A percentile compares a stretch with the other conserved stretches of the same genome.
phyloP scores from a whole-genome alignment of 1,140 invertebrate species.

The Aphidius gifuensis region DNA sequence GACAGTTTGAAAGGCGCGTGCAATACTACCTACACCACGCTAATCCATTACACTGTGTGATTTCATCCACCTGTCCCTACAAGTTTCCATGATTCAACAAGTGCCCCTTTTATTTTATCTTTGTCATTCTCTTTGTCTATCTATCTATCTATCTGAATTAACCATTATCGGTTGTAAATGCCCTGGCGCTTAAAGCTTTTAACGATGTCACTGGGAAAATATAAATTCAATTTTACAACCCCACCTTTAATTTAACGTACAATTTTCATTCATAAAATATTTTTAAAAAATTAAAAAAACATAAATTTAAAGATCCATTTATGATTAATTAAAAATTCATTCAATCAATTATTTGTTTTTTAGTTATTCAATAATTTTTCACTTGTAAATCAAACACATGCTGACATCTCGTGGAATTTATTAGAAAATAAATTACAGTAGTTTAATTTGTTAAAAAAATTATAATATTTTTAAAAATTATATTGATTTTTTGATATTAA shows the following conservation, averaged over 20 bases:
- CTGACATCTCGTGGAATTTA: too few relatives aligned
- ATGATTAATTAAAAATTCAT: too few relatives aligned
- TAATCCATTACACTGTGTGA: conserved; percentile 44
- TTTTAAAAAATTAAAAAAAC: background rate
- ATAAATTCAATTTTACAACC: conserved; percentile 24
- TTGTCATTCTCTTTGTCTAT: too few relatives aligned
- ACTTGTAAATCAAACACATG: too few relatives aligned
- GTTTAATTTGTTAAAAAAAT: too few relatives aligned
- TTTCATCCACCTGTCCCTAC: conserved; percentile 25
- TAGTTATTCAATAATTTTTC: too few relatives aligned
- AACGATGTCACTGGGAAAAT: conserved; percentile 26
- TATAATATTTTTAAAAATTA: too few relatives aligned
- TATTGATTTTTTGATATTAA: too few relatives aligned
- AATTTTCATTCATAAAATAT: background rate
- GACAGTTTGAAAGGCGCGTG: conserved; percentile 42
- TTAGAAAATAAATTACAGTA: too few relatives aligned
- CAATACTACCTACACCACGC: conserved; percentile 28
- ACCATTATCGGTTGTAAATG: conserved; percentile 34
- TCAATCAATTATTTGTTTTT: too few relatives aligned
- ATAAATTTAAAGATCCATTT: too few relatives aligned
- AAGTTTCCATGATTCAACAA: conserved; percentile 51
- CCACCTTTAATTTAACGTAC: background rate
- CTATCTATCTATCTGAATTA: conserved; percentile 18
- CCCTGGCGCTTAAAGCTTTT: conserved; percentile 26
- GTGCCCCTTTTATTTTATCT: conserved; percentile 32